A percentile compares a stretch with the other conserved stretches of the same genome.
Evolutionary conservation across 2,888 invertebrate species (phyloP).

Genomic region (Agriotes lineatus): DNA sequence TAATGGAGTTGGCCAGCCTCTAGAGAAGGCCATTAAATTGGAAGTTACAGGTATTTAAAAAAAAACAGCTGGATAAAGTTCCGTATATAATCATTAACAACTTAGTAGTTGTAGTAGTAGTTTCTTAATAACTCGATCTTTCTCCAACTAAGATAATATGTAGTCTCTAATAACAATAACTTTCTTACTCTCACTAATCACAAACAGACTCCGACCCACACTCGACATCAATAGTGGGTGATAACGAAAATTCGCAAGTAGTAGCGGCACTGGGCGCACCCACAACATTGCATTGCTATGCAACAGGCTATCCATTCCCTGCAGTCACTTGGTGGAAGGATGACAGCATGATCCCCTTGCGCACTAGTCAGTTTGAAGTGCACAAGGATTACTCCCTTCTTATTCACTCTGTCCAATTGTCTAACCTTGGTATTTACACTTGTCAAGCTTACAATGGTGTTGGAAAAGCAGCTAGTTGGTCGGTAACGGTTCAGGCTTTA

Average conservation of each 20-base stretch:
- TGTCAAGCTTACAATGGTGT: slow-evolving; percentile 91
- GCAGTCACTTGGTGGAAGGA: slow-evolving; percentile 89
- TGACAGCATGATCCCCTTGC: slow-evolving; percentile 79
- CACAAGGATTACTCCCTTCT: slow-evolving; percentile 80
- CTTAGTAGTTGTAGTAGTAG: too few species aligned
- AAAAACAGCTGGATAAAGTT: too few species aligned
- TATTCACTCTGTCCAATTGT: slow-evolving; percentile 77
- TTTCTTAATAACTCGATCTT: too few species aligned
- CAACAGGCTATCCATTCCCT: slow-evolving; percentile 85
- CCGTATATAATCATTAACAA: neutral
- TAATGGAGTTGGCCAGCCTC: slow-evolving; percentile 80
- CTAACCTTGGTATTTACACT: slow-evolving; percentile 86
- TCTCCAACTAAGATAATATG: too few species aligned
- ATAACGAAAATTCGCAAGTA: slow-evolving; percentile 71
- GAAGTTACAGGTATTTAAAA: slow-evolving; percentile 82
- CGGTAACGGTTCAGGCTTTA: slow-evolving; percentile 78
- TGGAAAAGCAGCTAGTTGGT: slow-evolving; percentile 80
- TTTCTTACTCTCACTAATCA: slow-evolving; percentile 5
- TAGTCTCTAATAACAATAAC: slow-evolving; percentile 20
- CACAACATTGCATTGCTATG: slow-evolving; percentile 81
- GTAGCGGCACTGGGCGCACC: slow-evolving; percentile 80
- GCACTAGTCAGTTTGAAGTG: slow-evolving; percentile 77
- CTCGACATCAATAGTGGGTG: slow-evolving; percentile 77
- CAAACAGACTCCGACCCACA: slow-evolving; percentile 70
- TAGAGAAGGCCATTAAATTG: slow-evolving; percentile 77